Evolutionary conservation across 2,797 vertebrate genomes (phyloP).

Genomic region (Arremon aurantiirostris): DNA sequence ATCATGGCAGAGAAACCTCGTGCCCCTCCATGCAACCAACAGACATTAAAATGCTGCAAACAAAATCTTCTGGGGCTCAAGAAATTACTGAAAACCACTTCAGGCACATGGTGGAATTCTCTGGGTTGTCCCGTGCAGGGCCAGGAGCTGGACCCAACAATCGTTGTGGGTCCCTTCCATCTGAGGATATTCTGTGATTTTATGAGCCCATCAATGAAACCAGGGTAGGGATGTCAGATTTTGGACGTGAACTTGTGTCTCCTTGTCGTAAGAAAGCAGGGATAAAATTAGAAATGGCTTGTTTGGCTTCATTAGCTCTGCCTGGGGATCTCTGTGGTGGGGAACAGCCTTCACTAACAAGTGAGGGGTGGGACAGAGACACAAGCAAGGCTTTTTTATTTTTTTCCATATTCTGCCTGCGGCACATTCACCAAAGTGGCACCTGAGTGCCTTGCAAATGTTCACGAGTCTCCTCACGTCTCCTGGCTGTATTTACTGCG

Average conservation of each 20-base stretch:
- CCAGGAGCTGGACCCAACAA: fast-evolving
- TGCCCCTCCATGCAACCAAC: not conserved
- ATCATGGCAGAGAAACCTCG: fast-evolving
- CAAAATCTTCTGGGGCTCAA: not conserved
- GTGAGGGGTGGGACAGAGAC: not conserved
- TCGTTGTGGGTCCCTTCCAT: not conserved
- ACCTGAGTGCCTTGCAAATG: not conserved
- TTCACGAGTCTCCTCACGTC: slow-evolving; percentile 19
- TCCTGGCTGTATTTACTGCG: slow-evolving; percentile 27
- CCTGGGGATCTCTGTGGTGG: not conserved
- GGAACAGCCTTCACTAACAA: not conserved
- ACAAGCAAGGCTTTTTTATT: not conserved
- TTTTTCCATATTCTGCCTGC: not conserved
- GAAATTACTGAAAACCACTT: not conserved
- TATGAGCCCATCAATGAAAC: not conserved
- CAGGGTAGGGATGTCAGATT: not conserved
- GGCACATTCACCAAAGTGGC: not conserved
- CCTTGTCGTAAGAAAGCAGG: not conserved
- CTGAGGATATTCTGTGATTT: not conserved
- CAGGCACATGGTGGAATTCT: no score
- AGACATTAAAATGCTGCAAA: not conserved
- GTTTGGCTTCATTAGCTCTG: not conserved
- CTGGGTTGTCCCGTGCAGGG: not conserved
- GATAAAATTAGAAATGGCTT: not conserved
- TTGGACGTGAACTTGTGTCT: not conserved